Evolutionary conservation across 1,140 invertebrate species (phyloP), one percentile per base, ranked within the genome.

Genomic region (Dreissena polymorpha): DNA sequence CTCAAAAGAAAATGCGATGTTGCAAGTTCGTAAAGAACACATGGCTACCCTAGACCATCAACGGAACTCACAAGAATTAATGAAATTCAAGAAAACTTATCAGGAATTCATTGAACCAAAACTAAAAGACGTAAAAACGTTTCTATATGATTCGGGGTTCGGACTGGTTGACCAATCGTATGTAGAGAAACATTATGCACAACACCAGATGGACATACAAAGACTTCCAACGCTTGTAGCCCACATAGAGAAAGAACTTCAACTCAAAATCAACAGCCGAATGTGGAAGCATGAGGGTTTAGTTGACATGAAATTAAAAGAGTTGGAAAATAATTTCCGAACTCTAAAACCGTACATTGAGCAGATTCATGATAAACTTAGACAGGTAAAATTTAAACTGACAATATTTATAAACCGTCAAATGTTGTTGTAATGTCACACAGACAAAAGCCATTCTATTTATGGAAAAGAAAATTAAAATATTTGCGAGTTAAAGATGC

Each of bases 21-120:
- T 39, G 39, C 8, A 5, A 39, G 50, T 79, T 14, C 18, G 57
- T 23, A 53, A n/a, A 25, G 18, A 78, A 39, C 68, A 69, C 16
- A 10, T 78, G 6, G 3, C 67, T 16, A 65, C 67, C 16, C 10
- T 14, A 0, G n/a, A 13, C 0, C 53, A 81, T 51, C 51, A 64
- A 23, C 70, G 50, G 39, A 72, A 81, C 12, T 27, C 16, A 21
- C 1, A 10, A 27, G 57, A 83, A 25, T 53, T 83, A 16, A 53
- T 53, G 10, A 70, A 18, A 23, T 71, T 83, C 49, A 83, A 64
- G n/a, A 39, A 25, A 18, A 64, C 60, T 16, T 83, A 76, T 51
- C 49, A 51, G 25, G 21, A 57, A 51, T 3, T 60, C 5, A 69
- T 83, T 21, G 82, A 49, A 72, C 73, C 82, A 64, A 70, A 23